Evolutionary conservation across 2,797 vertebrate genomes (phyloP).

Genomic region (Hypotaenidia okinawae): DNA sequence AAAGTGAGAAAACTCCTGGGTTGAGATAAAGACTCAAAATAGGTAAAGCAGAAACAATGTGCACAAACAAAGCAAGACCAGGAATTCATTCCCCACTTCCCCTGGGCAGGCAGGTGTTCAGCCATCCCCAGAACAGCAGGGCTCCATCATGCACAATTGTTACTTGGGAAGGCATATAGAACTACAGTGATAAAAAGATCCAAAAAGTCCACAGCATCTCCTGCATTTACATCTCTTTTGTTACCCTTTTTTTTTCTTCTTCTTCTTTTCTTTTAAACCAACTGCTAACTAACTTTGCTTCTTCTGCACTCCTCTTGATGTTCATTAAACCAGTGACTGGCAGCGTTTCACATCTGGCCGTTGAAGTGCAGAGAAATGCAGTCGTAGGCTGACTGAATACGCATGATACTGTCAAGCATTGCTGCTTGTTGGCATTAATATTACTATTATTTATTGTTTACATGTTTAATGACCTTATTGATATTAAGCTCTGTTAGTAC

Average conservation of each 20-base stretch:
- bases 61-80: no score
- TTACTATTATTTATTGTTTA: conserved; percentile 73
- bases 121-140: no score
- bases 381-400: not conserved
- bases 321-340: conserved; percentile 42
- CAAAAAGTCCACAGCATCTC: not conserved
- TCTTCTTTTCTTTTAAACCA: not conserved
- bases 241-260: not conserved
- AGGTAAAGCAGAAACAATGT: no score
- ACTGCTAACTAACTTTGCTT: not conserved
- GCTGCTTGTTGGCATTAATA: conserved; percentile 48
- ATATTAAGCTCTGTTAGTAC: conserved; percentile 62
- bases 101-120: no score
- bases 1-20: no score
- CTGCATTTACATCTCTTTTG: not conserved
- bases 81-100: no score
- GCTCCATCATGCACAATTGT: no score
- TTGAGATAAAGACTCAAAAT: no score
- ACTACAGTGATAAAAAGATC: not conserved
- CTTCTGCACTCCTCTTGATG: not conserved
- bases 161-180: not conserved
- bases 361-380: conserved; percentile 48
- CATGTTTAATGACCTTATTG: conserved; percentile 73
- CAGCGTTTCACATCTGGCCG: conserved; percentile 25
- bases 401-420: conserved; percentile 26